These are phyloP conservation scores for Poeciliopsis infans DNA, from an alignment of 2,797 vertebrate genomes.

Conservation along the genomic window DNA sequence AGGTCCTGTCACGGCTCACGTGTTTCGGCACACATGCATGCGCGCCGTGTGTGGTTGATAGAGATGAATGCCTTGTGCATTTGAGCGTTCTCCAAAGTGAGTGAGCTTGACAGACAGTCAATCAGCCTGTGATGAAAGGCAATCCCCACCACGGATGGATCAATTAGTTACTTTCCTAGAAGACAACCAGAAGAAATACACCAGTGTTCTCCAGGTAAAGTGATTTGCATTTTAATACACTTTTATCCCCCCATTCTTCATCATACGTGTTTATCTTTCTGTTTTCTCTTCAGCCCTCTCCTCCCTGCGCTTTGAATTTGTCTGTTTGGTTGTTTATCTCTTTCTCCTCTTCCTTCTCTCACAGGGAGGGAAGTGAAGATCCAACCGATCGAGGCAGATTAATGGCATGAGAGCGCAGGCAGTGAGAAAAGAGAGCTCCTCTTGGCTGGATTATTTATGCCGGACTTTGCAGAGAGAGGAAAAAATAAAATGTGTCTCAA, in stretches of 20 bases:
- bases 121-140: conserved; percentile 78
- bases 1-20: conserved; percentile 56
- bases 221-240: conserved; percentile 49
- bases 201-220: conserved; percentile 50
- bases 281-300: conserved; percentile 21
- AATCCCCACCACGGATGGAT: conserved; percentile 76
- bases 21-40: background rate
- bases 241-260: conserved; percentile 55
- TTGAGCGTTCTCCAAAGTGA: conserved; percentile 67
- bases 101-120: conserved; percentile 77
- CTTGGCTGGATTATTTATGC: conserved; percentile 67
- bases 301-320: conserved; percentile 54
- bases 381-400: conserved; percentile 67
- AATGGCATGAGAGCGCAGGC: conserved; percentile 63
- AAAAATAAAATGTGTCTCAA: conserved; percentile 57
- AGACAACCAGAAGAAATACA: conserved; percentile 63
- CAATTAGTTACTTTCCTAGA: conserved; percentile 77
- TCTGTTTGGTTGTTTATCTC: conserved; percentile 69
- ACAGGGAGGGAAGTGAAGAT: conserved; percentile 64
- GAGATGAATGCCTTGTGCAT: conserved; percentile 71
- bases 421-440: conserved; percentile 56
- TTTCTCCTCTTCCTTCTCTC: conserved; percentile 59
- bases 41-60: conserved; percentile 54
- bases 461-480: conserved; percentile 19
- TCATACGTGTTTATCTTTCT: conserved; percentile 44